A percentile compares a stretch with the other conserved stretches of the same genome.
Conservation (phyloP, 2,797 vertebrate species). For the Agapornis canus region DNA sequence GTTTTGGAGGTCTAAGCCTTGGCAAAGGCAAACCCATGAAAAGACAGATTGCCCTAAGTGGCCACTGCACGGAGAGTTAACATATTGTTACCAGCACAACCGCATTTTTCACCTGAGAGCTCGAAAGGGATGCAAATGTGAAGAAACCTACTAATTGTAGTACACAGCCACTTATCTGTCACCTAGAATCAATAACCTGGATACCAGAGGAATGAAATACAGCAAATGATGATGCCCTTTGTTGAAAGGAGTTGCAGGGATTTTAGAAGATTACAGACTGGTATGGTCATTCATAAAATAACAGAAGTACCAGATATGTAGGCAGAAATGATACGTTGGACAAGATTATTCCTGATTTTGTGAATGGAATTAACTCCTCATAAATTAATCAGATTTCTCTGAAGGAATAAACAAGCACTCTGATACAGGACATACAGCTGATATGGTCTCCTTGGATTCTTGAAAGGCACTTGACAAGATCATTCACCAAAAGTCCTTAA, state of each 20-base stretch:
- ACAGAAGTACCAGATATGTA: neutral
- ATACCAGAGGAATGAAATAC: neutral
- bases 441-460: neutral
- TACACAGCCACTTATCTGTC: neutral
- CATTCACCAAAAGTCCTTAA: neutral
- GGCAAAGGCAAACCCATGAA: neutral
- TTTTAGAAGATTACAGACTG: neutral
- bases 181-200: neutral
- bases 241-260: neutral
- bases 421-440: neutral
- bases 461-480: neutral
- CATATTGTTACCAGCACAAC: neutral
- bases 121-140: neutral
- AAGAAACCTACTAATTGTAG: neutral
- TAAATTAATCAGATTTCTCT: neutral
- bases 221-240: neutral
- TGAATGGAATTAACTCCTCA: neutral
- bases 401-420: neutral
- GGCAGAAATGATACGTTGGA: neutral
- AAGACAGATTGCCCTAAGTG: neutral
- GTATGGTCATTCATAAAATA: neutral
- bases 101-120: neutral
- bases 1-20: neutral
- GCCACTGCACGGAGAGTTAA: neutral
- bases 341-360: neutral